Conservation (phyloP, 2,888 invertebrate species). For the Chalcosyrphus nemorum region DNA sequence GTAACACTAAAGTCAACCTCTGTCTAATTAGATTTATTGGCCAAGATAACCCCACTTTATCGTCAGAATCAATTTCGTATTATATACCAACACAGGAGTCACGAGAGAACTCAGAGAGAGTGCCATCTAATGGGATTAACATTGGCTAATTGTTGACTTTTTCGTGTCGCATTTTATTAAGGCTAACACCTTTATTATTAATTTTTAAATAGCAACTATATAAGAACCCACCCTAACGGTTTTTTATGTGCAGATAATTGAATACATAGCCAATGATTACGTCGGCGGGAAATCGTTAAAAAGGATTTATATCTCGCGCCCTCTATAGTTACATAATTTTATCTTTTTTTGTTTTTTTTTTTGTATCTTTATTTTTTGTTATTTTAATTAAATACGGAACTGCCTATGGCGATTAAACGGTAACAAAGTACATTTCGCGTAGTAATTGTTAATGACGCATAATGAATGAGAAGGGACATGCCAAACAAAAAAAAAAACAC, state of each 20-base stretch:
- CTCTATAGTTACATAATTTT: slow-evolving; percentile 15
- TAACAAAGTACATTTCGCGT: slow-evolving; percentile 67
- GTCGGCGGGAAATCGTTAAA: slow-evolving; percentile 55
- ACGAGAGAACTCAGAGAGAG: not conserved
- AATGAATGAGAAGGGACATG: slow-evolving; percentile 51
- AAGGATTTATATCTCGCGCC: slow-evolving; percentile 39
- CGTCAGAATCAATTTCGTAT: slow-evolving; percentile 40
- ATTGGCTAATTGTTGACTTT: slow-evolving; percentile 57
- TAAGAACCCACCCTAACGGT: not conserved
- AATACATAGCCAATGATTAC: slow-evolving; percentile 61
- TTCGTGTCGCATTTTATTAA: slow-evolving; percentile 52
- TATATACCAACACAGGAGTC: not conserved
- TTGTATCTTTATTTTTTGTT: slow-evolving; percentile 36
- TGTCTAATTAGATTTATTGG: slow-evolving; percentile 63
- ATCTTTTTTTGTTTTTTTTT: slow-evolving; percentile 9
- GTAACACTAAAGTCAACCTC: slow-evolving; percentile 30
- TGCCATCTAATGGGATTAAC: slow-evolving; percentile 40
- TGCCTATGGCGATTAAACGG: slow-evolving; percentile 80
- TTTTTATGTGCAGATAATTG: slow-evolving; percentile 57
- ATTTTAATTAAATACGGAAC: slow-evolving; percentile 69
- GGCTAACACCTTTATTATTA: slow-evolving; percentile 31
- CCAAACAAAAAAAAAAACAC: not conserved
- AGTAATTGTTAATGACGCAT: slow-evolving; percentile 73
- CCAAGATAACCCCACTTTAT: slow-evolving; percentile 28
- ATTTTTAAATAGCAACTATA: not conserved